A percentile compares a stretch with the other conserved stretches of the same genome.
Conservation (phyloP, 1,140 invertebrate species). For the Heliconius eleuchia region DNA sequence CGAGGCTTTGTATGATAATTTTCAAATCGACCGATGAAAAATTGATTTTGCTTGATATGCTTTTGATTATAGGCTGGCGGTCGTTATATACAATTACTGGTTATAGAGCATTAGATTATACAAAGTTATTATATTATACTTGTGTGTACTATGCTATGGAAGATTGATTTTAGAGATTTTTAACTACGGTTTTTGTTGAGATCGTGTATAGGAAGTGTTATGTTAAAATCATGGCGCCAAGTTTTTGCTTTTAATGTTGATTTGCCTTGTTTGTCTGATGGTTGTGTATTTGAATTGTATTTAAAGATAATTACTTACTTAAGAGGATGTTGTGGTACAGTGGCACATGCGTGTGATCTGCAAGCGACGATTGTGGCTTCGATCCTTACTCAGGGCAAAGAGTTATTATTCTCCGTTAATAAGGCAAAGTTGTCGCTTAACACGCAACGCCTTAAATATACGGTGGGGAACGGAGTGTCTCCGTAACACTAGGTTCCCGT, state of each 20-base stretch:
- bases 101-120: conserved; percentile 37
- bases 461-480: no score
- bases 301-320: no score
- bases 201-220: background rate
- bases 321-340: no score
- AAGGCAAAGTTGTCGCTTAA: no score
- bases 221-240: background rate
- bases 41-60: conserved; percentile 76
- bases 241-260: background rate
- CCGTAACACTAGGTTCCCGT: no score
- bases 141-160: conserved; percentile 16
- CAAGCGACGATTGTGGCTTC: no score
- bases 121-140: conserved; percentile 28
- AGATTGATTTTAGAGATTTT: conserved; percentile 23
- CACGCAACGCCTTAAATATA: no score
- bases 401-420: no score
- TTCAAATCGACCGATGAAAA: conserved; percentile 74
- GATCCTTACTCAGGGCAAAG: no score
- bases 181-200: background rate
- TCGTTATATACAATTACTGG: conserved; percentile 73
- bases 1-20: conserved; percentile 71
- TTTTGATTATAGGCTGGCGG: conserved; percentile 70
- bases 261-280: background rate
- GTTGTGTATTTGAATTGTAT: no score
- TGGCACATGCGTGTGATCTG: no score